Base-by-base conservation (phyloP, 1,140 invertebrate species). In the Drosophila takahashii region DNA sequence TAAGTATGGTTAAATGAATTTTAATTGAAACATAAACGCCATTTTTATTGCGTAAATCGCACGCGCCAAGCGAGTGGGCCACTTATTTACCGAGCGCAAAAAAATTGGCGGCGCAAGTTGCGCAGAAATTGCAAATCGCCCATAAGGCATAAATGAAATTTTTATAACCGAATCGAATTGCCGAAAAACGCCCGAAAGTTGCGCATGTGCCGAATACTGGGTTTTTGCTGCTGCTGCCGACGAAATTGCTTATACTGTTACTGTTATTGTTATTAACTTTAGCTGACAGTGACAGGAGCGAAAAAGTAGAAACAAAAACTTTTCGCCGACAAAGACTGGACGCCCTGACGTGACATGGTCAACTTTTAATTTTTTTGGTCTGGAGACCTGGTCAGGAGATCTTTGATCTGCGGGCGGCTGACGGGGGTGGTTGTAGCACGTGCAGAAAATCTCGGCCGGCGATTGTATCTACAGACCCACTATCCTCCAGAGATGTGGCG, bases 91-190 rank as follows among this genome's bases (percentile, higher is more conserved):
- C 62, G 62, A 64, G 69, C 44, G 51, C 15, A 26, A 57, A 60
- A 22, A 69, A 73, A 70, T 61, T 60, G 42, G 26, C 64, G 15
- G 18, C 51, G 67, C 61, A 67, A 87, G 83, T 86, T 78, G 75
- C 81, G 66, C 75, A 87, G 79, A 87, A 87, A 86, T 86, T 87
- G 79, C 84, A 83, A 86, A 86, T 86, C 75, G 83, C 44, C 77
- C 80, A 89, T 90, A 89, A 90, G 76, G 70, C 77, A 89, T 90
- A 80, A 89, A 89, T 90, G 80, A 80, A 89, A 89, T 89, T 89
- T 89, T 89, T 89, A 89, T 84, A 84, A 84, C 84, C 84, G 84
- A 87, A 79, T 67, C 66, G 64, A 77, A 77, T 72, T 39, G 27
- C 61, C 61, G n/a, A 52, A 74, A 60, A 65, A 22, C 34, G 57